Evolutionary conservation across 2,113 vertebrate genomes (phyloP).

Genomic region (Apteryx owenii): DNA sequence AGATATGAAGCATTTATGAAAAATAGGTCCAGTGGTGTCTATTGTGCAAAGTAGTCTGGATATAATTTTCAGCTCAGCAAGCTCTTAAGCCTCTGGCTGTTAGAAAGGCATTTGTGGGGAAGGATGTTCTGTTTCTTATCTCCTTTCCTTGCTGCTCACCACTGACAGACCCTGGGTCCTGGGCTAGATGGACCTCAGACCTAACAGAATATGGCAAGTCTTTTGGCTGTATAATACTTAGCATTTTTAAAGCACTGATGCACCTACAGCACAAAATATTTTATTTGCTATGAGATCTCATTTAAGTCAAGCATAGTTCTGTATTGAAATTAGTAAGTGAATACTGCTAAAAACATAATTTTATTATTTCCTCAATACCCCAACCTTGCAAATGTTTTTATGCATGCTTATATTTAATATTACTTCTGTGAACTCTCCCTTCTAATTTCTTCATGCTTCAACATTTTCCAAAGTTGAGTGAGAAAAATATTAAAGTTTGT

Average conservation of each 20-base stretch:
- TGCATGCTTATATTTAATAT: background rate
- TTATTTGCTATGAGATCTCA: background rate
- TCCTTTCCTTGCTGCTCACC: background rate
- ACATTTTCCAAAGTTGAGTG: background rate
- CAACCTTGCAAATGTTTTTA: background rate
- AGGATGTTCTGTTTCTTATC: conserved; percentile 25
- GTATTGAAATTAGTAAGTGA: background rate
- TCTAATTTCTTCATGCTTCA: background rate
- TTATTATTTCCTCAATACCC: background rate
- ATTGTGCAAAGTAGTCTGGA: background rate
- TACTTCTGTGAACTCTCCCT: background rate
- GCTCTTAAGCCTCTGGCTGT: background rate
- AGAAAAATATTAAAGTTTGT: background rate
- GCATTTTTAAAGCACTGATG: background rate
- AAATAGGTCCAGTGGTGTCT: background rate
- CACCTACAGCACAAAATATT: background rate
- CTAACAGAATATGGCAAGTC: background rate
- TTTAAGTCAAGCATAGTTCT: background rate
- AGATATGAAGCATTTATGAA: background rate
- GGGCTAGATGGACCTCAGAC: background rate
- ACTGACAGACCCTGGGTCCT: background rate
- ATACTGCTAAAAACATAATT: background rate
- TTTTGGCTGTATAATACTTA: background rate
- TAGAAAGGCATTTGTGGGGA: conserved; percentile 15
- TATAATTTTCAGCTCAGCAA: background rate